Percentiles rank a stretch among this genome's conserved stretches.
Conservation (phyloP, 2,113 vertebrate species). For the Pyxicephalus adspersus region DNA sequence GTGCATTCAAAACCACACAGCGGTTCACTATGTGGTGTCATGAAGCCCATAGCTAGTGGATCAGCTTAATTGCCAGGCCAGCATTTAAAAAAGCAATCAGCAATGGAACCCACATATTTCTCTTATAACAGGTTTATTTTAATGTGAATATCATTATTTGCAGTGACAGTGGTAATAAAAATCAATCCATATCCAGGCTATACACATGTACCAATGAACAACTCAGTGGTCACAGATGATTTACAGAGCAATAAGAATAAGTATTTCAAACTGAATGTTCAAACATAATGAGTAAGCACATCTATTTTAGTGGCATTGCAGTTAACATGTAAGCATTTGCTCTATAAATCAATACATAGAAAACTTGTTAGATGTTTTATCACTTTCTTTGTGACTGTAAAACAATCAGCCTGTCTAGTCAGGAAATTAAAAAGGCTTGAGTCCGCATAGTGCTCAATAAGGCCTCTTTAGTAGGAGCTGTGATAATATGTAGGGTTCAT, state of each 20-base stretch:
- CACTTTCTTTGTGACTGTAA: not conserved
- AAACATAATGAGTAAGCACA: not conserved
- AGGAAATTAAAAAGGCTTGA: not conserved
- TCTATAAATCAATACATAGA: conserved; percentile 12
- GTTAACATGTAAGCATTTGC: conserved; percentile 1
- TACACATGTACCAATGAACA: conserved; percentile 1
- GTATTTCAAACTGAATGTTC: not conserved
- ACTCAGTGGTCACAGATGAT: not conserved
- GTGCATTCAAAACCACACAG: too few relatives aligned
- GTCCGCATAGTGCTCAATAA: not conserved
- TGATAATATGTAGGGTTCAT: not conserved
- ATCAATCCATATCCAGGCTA: not conserved
- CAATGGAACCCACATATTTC: not conserved
- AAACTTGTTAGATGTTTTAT: conserved; percentile 1
- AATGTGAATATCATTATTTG: not conserved
- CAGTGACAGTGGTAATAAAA: not conserved
- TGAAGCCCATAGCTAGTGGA: too few relatives aligned
- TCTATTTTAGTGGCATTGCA: conserved; percentile 11
- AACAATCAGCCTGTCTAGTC: not conserved
- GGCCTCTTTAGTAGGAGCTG: not conserved
- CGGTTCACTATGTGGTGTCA: too few relatives aligned
- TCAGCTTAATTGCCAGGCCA: too few relatives aligned
- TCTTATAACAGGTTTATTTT: not conserved
- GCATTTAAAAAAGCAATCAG: not conserved
- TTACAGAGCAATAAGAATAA: not conserved